Evolutionary conservation across 2,888 invertebrate genomes (phyloP), one percentile per base, ranked within the genome.

Genomic region (Aquatica leii): DNA sequence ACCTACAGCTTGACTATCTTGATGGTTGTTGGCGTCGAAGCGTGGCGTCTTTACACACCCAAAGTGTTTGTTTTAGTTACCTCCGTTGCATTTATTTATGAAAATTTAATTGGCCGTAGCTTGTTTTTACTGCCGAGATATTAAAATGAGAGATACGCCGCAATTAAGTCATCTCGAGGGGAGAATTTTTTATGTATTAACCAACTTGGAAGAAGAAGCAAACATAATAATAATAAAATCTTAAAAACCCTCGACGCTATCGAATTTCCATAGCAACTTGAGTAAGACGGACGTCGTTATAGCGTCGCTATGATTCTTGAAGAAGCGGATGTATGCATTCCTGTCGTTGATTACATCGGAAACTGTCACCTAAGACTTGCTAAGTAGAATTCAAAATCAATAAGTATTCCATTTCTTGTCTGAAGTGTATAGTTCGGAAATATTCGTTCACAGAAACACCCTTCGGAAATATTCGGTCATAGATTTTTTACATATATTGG

Each of bases 311-410:
- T 43, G 60, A 51, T 48, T 40, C 49, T 43, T 46, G 24, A 37
- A 52, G 52, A 41, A 24, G 52, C 64, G 59, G 56, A 52, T 57
- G 55, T 57, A 64, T 52, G 64, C 60, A 59, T 62, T 62, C 65
- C 66, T 62, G 64, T 62, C 69, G 67, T 62, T 71, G 71, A 70
- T 70, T 69, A 64, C 66, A 67, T 68, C 68, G 68, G 67, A 76
- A 77, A 78, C 77, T 79, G 80, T 80, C 80, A 79, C 77, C 78
- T 78, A 78, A 77, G 77, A 77, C 78, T 77, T 75, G 77, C 78
- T 79, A 80, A 80, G 78, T 80, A 79, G 79, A 80, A 80, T 80
- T 80, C 79, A 78, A 80, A 81, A 81, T 81, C 81, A 80, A 81
- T 81, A 81, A 79, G 79, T 79, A 80, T 80, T 79, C 79, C 77